phyloP scores from a whole-genome alignment of 2,113 vertebrate genomes.

The Cathartes aura region DNA sequence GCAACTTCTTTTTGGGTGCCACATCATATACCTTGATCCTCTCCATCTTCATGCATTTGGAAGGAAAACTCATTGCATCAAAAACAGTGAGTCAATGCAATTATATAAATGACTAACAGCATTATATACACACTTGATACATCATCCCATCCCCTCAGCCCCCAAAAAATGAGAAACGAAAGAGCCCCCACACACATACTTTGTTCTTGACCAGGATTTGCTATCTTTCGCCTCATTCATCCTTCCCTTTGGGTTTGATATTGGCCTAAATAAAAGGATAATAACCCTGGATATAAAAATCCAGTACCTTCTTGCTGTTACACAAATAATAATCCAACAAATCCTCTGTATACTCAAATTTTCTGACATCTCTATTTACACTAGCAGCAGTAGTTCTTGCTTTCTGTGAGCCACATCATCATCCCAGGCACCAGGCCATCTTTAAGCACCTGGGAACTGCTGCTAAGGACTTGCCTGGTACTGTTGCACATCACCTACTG shows the following conservation, averaged over 20 bases:
- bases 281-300: background rate
- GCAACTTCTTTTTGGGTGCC: background rate
- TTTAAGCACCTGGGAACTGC: background rate
- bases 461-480: background rate
- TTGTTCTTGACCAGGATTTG: background rate
- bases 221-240: background rate
- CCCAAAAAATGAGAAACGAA: background rate
- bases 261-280: background rate
- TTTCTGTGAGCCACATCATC: background rate
- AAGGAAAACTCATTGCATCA: background rate
- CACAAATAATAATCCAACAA: background rate
- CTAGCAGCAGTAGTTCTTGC: background rate
- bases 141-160: background rate
- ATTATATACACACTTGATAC: background rate
- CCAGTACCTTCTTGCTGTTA: background rate
- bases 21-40: background rate
- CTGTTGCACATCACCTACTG: background rate
- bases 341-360: background rate
- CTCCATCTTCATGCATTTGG: background rate
- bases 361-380: background rate
- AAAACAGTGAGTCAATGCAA: background rate
- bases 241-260: background rate
- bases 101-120: background rate
- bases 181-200: background rate
- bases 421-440: background rate